Conservation (phyloP, 2,797 vertebrate genomes). For the Ceryle rudis region DNA sequence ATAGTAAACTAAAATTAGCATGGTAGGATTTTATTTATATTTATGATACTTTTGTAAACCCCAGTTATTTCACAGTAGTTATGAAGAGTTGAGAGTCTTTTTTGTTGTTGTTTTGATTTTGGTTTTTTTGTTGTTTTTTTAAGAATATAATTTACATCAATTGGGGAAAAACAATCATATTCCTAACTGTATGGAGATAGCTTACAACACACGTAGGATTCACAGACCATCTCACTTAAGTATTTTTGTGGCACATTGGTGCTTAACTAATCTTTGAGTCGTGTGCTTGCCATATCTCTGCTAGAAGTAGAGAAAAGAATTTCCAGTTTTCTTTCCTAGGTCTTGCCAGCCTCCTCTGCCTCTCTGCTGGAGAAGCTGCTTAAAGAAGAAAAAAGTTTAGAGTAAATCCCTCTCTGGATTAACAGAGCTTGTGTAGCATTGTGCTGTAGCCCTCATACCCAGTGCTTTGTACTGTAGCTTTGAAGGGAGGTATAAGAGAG, state of each 20-base stretch:
- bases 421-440: not conserved
- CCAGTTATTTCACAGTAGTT: not conserved
- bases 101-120: too few species aligned
- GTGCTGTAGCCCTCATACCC: not conserved
- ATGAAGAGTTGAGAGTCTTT: not conserved
- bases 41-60: not conserved
- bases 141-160: not conserved
- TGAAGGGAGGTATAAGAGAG: not conserved
- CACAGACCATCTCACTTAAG: not conserved
- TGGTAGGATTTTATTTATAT: not conserved
- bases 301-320: not conserved
- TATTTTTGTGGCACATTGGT: not conserved
- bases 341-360: not conserved
- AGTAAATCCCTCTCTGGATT: not conserved
- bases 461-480: not conserved
- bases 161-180: not conserved
- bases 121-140: not conserved
- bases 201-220: not conserved
- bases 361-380: not conserved
- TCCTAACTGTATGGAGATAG: not conserved
- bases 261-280: not conserved
- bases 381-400: not conserved
- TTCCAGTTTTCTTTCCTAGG: not conserved
- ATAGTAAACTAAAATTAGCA: not conserved
- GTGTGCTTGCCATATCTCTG: not conserved